Base-by-base conservation (phyloP, 2,888 invertebrate genomes). In the Caenorhabditis japonica region DNA sequence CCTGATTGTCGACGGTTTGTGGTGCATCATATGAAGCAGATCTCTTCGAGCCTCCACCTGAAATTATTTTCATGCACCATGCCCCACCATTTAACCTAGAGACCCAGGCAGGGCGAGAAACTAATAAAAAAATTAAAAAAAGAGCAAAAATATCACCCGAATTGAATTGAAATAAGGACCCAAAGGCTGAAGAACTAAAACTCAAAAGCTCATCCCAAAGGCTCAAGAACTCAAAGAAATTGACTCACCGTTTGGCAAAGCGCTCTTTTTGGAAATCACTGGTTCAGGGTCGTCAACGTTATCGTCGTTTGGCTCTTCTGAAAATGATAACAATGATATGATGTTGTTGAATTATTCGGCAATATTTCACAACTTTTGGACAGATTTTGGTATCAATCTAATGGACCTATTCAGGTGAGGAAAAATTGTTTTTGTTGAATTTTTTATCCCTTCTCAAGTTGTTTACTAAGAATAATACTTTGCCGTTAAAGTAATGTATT, bases 21-120 rank as follows among this genome's bases (percentile, higher is more conserved):
- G 58, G 64, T 21, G 55, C 44, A 15, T 44, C 23, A 27, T 66
- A 66, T 4, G 66, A 56, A 1, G 66, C 44, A 8, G 66, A 56
- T 51, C 66, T 36, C 44, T 66, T 66, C 12, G 66, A 15, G 43
- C 36, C 56, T 25, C 39, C 41, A 41, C 56, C 66, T 66, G 66
- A 47, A 66, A 66, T 56, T 47, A 56, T 47, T 55, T 43, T 55
- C 66, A 47, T 66, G 66, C 66, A 66, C 66, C 66, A 66, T 56
- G 56, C 66, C 66, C 66, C 66, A 66, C 66, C 66, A 56, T 49
- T 49, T 27, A 66, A 66, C 66, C 55, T 55, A 64, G 49, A 55
- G 5, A 39, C 55, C 47, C 53, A 27, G 55, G 53, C 44, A 46
- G 39, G 55, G 53, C 44, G 49, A 47, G 21, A 66, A 66, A 66